Evolutionary conservation across 2,888 invertebrate genomes (phyloP), one percentile per base, ranked within the genome.

Genomic region (Parnassius apollo): DNA sequence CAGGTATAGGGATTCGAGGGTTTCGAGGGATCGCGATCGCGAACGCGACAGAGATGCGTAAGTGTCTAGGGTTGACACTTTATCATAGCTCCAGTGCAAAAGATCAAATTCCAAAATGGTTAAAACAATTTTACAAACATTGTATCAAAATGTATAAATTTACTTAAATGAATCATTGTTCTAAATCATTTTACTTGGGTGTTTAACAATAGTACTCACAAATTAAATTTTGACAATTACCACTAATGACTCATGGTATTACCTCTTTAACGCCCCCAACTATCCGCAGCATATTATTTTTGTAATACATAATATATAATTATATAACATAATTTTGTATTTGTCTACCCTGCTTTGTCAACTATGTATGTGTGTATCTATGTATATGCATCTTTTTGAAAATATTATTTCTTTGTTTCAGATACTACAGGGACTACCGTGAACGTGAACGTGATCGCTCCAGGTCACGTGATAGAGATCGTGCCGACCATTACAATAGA

Each of bases 381-480:
- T 42, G 42, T 10, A 11, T 10, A 11, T 44, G 44, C 7, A 35
- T 35, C 0, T 9, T 11, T 44, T 11, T 44, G 44, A 44, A 44
- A 11, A 44, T 2, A 9, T 13, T 54, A 18, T 59, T 35, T 60
- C 10, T 53, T 75, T 77, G 72, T 83, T 81, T 9, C 78, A 92
- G 93, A 69, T 93, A 93, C 75, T 93, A 93, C 78, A 87, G 93
- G 64, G 93, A 93, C 59, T 93, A 93, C 70, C 92, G 93, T 59
- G 93, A 93, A 61, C 85, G 93, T 57, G 94, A 95, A 65, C 88
- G 95, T 63, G 95, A 95, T 69, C 88, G 98, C 73, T 97, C 97
- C 61, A 94, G 98, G 73, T 97, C 97, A 73, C 93, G 98, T 72
- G 97, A 96, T 56, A 92, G 95, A 66, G 91, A 91, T 71, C 82